Evolutionary conservation across 1,140 invertebrate species (phyloP), one percentile per base, ranked within the genome.

Genomic region (Papilio polyxenes): DNA sequence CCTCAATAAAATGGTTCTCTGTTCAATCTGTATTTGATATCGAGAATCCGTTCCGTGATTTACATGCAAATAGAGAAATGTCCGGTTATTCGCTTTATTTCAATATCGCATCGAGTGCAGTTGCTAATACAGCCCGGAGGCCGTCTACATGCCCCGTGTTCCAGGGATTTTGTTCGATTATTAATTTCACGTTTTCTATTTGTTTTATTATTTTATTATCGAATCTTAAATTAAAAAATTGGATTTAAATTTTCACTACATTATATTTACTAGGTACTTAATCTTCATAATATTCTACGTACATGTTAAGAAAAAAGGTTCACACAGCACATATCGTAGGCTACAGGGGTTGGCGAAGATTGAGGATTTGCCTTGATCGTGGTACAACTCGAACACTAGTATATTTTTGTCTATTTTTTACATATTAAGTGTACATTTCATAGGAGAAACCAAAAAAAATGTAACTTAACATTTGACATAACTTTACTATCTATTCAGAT

Each of bases 21-120:
- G 76, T 77, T 77, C 76, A 78, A 78, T 78, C 76, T 78, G 76
- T 78, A 78, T 78, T 78, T 78, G 76, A 78, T 78, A 78, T 59
- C 31, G 76, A 78, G 76, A 59, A 78, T 78, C 49, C 76, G 49
- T 51, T 51, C 76, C 76, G 15, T 53, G 76, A 59, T 78, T 78
- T 78, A 78, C 76, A 78, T 78, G 31, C 51, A 78, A 78, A 78
- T 78, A 78, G 51, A 78, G 49, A 13, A 78, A 78, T 59, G 53
- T 51, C 51, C 76, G 17, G 31, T 78, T 62, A 53, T 77, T 53
- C 49, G 75, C 75, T 77, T 56, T 77, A 78, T 78, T 78, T 78
- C 49, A 78, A 78, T 78, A 78, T 59, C 31, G 20, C 53, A 78
- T 56, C 53, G 49, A 77, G 20, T 77, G 75, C 75, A 77, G 48